Conservation (phyloP, 2,113 vertebrate species). For the Cavia aperea region DNA sequence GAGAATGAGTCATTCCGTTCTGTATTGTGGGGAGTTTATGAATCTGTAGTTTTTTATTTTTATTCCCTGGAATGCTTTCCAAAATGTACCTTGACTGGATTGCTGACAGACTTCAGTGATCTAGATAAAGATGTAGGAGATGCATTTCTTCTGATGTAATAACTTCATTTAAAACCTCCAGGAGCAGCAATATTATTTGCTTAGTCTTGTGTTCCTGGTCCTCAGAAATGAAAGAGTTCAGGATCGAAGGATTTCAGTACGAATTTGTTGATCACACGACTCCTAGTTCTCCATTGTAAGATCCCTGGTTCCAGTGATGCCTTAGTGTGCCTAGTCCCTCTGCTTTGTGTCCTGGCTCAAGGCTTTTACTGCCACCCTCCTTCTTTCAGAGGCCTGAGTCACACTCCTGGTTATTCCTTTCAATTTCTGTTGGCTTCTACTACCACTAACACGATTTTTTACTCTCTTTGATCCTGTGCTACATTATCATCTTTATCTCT, state of each 20-base stretch:
- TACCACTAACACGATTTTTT: not conserved
- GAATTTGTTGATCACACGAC: not conserved
- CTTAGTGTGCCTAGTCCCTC: not conserved
- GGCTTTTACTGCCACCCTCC: not conserved
- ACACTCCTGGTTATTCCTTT: not conserved
- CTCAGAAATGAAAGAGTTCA: not conserved
- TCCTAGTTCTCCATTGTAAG: not conserved
- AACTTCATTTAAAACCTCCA: not conserved
- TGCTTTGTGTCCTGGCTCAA: not conserved
- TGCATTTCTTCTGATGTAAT: not conserved
- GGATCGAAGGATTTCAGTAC: not conserved
- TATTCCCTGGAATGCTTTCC: not conserved
- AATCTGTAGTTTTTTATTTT: not conserved
- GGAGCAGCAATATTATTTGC: not conserved
- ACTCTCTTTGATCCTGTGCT: not conserved
- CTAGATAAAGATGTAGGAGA: not conserved
- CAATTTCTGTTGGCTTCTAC: not conserved
- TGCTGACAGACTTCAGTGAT: not conserved
- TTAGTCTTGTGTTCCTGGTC: not conserved
- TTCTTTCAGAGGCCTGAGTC: not conserved
- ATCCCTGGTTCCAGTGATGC: not conserved
- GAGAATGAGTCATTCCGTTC: not conserved
- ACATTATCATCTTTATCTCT: not conserved
- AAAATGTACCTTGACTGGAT: not conserved
- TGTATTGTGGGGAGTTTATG: not conserved